A percentile compares a stretch with the other conserved stretches of the same genome.
Evolutionary conservation across 2,888 invertebrate genomes (phyloP).

Genomic region (Zelleria hepariella): DNA sequence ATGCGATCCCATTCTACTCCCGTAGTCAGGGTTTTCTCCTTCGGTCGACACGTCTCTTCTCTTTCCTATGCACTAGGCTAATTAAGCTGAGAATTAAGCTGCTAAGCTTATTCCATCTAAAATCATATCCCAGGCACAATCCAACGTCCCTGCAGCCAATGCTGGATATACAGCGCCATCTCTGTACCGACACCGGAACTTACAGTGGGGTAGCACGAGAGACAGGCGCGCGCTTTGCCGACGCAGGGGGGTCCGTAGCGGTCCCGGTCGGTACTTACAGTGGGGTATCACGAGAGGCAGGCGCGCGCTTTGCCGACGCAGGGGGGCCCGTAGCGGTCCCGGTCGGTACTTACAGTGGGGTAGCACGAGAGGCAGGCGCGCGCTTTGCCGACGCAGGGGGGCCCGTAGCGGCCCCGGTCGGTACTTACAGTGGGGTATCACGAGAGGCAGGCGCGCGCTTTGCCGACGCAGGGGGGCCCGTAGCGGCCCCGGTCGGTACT

Average conservation of each 20-base stretch:
- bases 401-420: slow-evolving; percentile 66
- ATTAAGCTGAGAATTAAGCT: no score
- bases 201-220: slow-evolving; percentile 53
- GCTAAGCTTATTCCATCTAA: no score
- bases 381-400: slow-evolving; percentile 46
- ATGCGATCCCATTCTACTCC: no score
- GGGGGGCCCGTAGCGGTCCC: slow-evolving; percentile 65
- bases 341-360: slow-evolving; percentile 48
- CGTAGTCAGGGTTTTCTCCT: no score
- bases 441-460: slow-evolving; percentile 51
- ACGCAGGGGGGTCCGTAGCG: slow-evolving; percentile 59
- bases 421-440: slow-evolving; percentile 47
- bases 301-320: slow-evolving; percentile 46
- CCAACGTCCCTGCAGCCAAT: no score
- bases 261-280: slow-evolving; percentile 46
- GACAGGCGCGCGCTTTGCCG: slow-evolving; percentile 47
- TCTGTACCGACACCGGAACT: slow-evolving; percentile 49
- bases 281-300: slow-evolving; percentile 54
- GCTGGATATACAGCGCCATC: slow-evolving; percentile 65
- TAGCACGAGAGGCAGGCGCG: slow-evolving; percentile 56
- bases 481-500: slow-evolving; percentile 50
- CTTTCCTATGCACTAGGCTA: no score
- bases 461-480: slow-evolving; percentile 55
- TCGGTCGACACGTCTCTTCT: no score
- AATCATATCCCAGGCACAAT: no score